phyloP scores from a whole-genome alignment of 2,888 invertebrate genomes.

The Lycophotia porphyrea region DNA sequence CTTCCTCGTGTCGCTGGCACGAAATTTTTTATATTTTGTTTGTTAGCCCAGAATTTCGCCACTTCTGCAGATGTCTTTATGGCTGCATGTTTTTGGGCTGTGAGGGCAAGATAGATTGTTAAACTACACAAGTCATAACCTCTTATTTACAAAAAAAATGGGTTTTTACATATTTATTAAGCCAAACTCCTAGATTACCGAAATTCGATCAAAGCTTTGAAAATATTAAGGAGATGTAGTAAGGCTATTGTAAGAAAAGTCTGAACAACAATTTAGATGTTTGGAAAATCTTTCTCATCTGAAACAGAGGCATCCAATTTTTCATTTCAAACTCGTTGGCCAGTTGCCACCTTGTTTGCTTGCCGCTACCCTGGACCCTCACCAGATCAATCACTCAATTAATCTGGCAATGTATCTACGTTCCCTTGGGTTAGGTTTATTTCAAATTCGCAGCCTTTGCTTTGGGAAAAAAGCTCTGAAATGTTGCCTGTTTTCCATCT shows the following conservation, averaged over 20 bases:
- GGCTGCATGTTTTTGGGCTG: too few species aligned
- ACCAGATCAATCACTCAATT: slow-evolving; percentile 45
- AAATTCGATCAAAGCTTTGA: not conserved
- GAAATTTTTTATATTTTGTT: not conserved
- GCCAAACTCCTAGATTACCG: not conserved
- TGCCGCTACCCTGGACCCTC: slow-evolving; percentile 33
- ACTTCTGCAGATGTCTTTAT: too few species aligned
- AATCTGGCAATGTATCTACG: slow-evolving; percentile 34
- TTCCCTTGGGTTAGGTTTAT: slow-evolving; percentile 20
- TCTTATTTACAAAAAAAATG: too few species aligned
- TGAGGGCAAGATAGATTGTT: too few species aligned
- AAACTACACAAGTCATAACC: too few species aligned
- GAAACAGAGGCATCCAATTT: slow-evolving; percentile 22
- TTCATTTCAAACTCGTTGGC: slow-evolving; percentile 35
- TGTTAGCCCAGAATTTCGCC: not conserved
- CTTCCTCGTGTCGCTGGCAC: not conserved
- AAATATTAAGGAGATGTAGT: not conserved
- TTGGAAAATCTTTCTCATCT: slow-evolving; percentile 8
- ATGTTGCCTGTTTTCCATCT: not conserved
- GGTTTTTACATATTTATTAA: too few species aligned
- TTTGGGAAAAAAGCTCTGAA: not conserved
- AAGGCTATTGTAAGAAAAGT: not conserved
- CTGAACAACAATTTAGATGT: not conserved
- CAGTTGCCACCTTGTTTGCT: slow-evolving; percentile 35
- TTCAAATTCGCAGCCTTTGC: slow-evolving; percentile 4